Conservation (phyloP, 1,140 invertebrate species). For the Drosophila tani region DNA sequence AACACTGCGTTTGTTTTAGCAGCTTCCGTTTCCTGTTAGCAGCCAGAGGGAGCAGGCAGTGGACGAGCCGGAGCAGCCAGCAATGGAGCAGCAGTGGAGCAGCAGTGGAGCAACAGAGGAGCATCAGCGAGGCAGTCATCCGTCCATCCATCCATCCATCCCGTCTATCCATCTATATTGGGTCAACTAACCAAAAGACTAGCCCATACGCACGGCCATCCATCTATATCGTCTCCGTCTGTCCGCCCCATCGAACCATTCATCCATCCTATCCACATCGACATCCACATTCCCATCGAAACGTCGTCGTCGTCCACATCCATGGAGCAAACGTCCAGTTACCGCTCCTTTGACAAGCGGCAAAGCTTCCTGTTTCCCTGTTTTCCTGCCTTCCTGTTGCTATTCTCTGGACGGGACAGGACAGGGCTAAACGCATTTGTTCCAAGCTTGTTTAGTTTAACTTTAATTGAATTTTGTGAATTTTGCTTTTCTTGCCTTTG, state of each 20-base stretch:
- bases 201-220: slow-evolving; percentile 75
- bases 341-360: slow-evolving; percentile 74
- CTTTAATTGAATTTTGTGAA: slow-evolving; percentile 84
- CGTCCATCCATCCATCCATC: slow-evolving; percentile 54
- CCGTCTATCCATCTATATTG: slow-evolving; percentile 55
- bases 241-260: slow-evolving; percentile 51
- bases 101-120: slow-evolving; percentile 22
- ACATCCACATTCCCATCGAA: slow-evolving; percentile 58
- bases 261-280: slow-evolving; percentile 56
- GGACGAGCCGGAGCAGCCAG: slow-evolving; percentile 10
- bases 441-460: slow-evolving; percentile 84
- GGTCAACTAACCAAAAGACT: slow-evolving; percentile 73
- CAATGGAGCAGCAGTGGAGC: neutral
- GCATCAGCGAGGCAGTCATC: slow-evolving; percentile 53
- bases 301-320: slow-evolving; percentile 31
- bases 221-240: slow-evolving; percentile 61
- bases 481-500: slow-evolving; percentile 68
- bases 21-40: slow-evolving; percentile 79
- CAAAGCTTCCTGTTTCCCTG: slow-evolving; percentile 61
- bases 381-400: slow-evolving; percentile 24
- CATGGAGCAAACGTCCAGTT: slow-evolving; percentile 65
- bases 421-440: slow-evolving; percentile 80
- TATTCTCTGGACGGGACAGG: slow-evolving; percentile 44
- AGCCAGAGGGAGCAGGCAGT: slow-evolving; percentile 21
- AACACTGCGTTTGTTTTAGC: slow-evolving; percentile 81